Evolutionary conservation across 1,140 invertebrate genomes (phyloP).

Genomic region (Euura saliciscinereae): DNA sequence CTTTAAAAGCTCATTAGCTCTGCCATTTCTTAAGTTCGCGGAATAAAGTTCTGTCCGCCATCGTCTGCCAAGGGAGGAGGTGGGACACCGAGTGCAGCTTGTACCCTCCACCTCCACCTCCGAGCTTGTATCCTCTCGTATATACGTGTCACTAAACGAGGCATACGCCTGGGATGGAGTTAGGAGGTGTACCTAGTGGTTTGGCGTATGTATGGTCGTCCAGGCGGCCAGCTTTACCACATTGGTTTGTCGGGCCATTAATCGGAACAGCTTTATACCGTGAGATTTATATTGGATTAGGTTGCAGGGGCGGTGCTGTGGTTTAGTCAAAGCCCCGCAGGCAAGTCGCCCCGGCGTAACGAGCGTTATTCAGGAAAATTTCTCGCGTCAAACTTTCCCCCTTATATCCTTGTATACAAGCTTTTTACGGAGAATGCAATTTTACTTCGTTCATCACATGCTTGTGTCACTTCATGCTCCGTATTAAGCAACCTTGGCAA

Average conservation of each 20-base stretch:
- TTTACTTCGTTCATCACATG: no score
- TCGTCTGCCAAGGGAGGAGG: no score
- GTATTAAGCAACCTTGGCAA: no score
- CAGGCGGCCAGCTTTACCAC: slow-evolving; percentile 44
- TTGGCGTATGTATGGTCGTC: no score
- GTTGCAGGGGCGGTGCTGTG: slow-evolving; percentile 35
- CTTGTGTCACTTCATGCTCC: no score
- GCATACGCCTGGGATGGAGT: no score
- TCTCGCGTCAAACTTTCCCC: slow-evolving; percentile 1
- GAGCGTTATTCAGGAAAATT: slow-evolving; percentile 37
- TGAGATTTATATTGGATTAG: slow-evolving; percentile 57
- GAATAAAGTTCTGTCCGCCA: slow-evolving; percentile 40
- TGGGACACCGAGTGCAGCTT: neutral
- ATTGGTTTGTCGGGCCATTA: slow-evolving; percentile 57
- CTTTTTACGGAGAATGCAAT: no score
- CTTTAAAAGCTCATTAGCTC: slow-evolving; percentile 56
- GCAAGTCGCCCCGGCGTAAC: slow-evolving; percentile 22
- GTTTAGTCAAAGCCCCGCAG: neutral
- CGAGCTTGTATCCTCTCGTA: neutral
- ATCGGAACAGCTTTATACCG: slow-evolving; percentile 56
- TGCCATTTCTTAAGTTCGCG: slow-evolving; percentile 49
- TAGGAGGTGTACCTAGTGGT: no score
- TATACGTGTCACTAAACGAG: no score
- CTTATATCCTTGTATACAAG: no score
- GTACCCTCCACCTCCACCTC: neutral